Evolutionary conservation across 2,797 vertebrate species (phyloP).

Genomic region (Gastrophryne carolinensis): DNA sequence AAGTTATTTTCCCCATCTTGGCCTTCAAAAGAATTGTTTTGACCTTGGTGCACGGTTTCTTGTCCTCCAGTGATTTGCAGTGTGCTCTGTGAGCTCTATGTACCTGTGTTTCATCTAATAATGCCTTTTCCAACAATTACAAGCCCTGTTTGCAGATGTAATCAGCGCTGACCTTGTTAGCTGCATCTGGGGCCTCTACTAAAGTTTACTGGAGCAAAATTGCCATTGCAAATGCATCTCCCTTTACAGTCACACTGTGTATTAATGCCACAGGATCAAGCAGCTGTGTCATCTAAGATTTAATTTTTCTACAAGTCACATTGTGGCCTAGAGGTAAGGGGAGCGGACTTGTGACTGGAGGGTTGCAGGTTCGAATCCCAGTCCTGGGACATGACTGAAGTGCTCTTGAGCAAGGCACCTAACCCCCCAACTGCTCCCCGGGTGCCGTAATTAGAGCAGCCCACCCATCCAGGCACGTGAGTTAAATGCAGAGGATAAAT

Average conservation of each 20-base stretch:
- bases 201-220: not conserved
- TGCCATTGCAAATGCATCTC: not conserved
- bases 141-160: not conserved
- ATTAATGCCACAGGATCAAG: not conserved
- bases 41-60: not conserved
- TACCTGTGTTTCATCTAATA: not conserved
- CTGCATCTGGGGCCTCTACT: not conserved
- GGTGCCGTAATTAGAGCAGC: no score
- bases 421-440: no score
- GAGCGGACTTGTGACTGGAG: no score
- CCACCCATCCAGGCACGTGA: no score
- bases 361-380: no score
- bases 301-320: no score
- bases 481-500: no score
- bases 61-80: not conserved
- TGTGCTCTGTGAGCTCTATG: not conserved
- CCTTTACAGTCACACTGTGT: not conserved
- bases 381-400: no score
- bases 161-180: not conserved
- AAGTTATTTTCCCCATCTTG: no score
- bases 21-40: not conserved
- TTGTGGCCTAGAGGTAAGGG: no score
- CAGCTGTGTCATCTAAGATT: no score
- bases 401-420: no score
- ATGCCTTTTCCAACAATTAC: not conserved